Conservation (phyloP, 1,140 invertebrate species). For the Apis florea region DNA sequence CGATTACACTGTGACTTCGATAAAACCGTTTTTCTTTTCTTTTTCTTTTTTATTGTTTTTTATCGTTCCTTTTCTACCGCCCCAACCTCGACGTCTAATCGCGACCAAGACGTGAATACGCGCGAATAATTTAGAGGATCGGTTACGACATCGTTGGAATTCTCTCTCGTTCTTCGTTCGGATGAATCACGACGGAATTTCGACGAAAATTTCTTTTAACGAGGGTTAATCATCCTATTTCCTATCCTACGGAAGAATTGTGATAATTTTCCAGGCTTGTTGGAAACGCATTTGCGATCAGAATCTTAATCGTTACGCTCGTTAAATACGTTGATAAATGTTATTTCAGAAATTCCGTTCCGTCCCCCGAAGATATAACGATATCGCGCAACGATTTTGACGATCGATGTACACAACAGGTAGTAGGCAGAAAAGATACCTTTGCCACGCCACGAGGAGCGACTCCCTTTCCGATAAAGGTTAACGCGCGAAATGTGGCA, state of each 20-base stretch:
- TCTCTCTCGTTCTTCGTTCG: neutral
- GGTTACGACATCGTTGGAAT: neutral
- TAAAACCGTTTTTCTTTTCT: slow-evolving; percentile 32
- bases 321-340: neutral
- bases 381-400: slow-evolving; percentile 18
- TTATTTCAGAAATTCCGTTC: neutral
- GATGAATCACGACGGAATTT: neutral
- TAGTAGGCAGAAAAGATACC: slow-evolving; percentile 32
- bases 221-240: neutral
- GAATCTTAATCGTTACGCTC: slow-evolving; percentile 3
- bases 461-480: slow-evolving; percentile 50
- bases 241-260: neutral
- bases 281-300: neutral
- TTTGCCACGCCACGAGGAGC: neutral
- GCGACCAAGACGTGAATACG: neutral
- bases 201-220: neutral
- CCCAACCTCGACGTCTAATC: slow-evolving; percentile 9
- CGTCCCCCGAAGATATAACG: neutral
- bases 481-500: slow-evolving; percentile 57
- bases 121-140: neutral
- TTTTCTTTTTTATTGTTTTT: slow-evolving; percentile 13
- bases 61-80: neutral
- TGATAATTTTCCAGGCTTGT: neutral
- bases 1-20: slow-evolving; percentile 41
- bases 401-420: slow-evolving; percentile 32